phyloP scores from a whole-genome alignment of 2,113 vertebrate genomes.

The Anguilla japonica region DNA sequence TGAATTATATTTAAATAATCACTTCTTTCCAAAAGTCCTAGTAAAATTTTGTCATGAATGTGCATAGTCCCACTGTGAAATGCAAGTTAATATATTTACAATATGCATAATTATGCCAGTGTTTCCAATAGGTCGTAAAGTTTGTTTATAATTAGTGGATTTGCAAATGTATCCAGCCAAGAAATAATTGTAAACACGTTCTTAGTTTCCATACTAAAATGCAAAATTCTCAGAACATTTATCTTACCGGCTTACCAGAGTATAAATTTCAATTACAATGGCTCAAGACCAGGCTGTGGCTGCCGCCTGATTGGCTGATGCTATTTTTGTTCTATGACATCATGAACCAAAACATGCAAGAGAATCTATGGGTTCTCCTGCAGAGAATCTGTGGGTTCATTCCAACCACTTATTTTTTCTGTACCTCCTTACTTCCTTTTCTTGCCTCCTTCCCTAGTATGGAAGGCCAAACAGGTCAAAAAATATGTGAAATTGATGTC shows the following conservation, averaged over 20 bases:
- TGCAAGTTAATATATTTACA: neutral
- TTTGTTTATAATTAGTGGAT: slow-evolving; percentile 14
- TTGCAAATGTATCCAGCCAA: slow-evolving; percentile 17
- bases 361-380: neutral
- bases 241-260: slow-evolving; percentile 2
- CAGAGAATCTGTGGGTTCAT: neutral
- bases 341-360: neutral
- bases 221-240: neutral
- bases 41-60: neutral
- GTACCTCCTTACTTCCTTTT: no score
- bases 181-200: slow-evolving; percentile 21
- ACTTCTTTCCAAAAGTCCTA: neutral
- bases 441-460: no score
- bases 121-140: slow-evolving; percentile 6
- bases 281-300: neutral
- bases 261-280: slow-evolving; percentile 4
- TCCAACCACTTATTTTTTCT: no score
- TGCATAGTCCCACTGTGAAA: neutral
- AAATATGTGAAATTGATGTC: no score
- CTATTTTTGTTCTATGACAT: neutral
- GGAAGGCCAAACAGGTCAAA: no score
- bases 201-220: neutral
- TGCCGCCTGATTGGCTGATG: slow-evolving; percentile 5
- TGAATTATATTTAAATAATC: neutral
- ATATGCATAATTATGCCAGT: neutral